Conservation (phyloP, 1,140 invertebrate species). For the Drosophila trapezifrons region DNA sequence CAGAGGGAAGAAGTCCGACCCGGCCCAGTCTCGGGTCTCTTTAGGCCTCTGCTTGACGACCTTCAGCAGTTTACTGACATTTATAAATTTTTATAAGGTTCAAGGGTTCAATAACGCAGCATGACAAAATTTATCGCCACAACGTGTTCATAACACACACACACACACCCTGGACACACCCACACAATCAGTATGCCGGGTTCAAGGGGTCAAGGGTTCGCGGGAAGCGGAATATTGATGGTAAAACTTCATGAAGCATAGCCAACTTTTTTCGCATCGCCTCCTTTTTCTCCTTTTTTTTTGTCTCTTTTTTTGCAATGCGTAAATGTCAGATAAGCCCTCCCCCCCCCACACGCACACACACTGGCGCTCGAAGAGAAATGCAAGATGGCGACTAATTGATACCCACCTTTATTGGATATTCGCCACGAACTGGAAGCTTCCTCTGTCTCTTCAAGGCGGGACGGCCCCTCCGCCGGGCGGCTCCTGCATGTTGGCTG, state of each 20-base stretch:
- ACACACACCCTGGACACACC: slow-evolving; percentile 35
- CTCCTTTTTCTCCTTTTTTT: not conserved
- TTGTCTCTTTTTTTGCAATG: slow-evolving; percentile 52
- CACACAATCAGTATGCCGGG: slow-evolving; percentile 39
- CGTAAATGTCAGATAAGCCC: slow-evolving; percentile 70
- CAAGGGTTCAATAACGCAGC: slow-evolving; percentile 73
- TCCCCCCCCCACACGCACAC: slow-evolving; percentile 9
- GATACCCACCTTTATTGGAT: not conserved
- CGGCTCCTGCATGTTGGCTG: no score
- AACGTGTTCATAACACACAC: slow-evolving; percentile 68
- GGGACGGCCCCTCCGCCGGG: no score
- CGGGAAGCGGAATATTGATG: slow-evolving; percentile 66
- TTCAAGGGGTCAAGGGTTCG: slow-evolving; percentile 9
- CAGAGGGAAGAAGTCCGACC: not conserved
- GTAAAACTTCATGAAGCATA: slow-evolving; percentile 76
- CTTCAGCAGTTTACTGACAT: slow-evolving; percentile 70
- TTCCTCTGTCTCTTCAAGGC: no score
- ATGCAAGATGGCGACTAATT: not conserved
- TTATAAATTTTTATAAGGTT: slow-evolving; percentile 73
- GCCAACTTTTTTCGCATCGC: slow-evolving; percentile 41
- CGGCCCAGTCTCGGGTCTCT: not conserved
- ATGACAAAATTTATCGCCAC: slow-evolving; percentile 71
- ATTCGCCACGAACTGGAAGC: no score
- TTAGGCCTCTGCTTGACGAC: slow-evolving; percentile 50
- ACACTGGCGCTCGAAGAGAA: not conserved